These are phyloP conservation scores for Sebastes wilsoni DNA, from an alignment of 2,797 vertebrate genomes.

Conservation along the genomic window DNA sequence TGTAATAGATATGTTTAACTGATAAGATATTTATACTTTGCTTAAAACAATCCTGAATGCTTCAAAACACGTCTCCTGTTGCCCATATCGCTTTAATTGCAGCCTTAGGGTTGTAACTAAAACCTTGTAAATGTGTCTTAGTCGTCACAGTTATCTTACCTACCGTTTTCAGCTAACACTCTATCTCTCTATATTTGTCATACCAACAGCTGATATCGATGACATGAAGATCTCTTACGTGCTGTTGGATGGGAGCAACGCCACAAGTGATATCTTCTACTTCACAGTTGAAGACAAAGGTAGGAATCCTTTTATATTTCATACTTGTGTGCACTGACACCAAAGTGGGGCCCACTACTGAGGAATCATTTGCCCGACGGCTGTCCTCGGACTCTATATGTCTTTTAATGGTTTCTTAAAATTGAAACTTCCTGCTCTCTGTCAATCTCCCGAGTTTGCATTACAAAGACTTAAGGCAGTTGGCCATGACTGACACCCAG, in stretches of 20 bases:
- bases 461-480: slow-evolving; percentile 77
- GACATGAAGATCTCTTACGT: slow-evolving; percentile 89
- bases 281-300: slow-evolving; percentile 89
- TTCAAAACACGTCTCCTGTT: not conserved
- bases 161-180: slow-evolving; percentile 24
- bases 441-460: slow-evolving; percentile 69
- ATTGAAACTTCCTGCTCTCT: slow-evolving; percentile 55
- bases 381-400: slow-evolving; percentile 27
- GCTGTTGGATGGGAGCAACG: slow-evolving; percentile 84
- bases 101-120: slow-evolving; percentile 34
- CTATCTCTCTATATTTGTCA: slow-evolving; percentile 31
- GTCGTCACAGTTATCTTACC: slow-evolving; percentile 14
- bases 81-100: slow-evolving; percentile 10
- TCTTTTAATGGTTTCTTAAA: slow-evolving; percentile 58
- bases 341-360: not conserved
- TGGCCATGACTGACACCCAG: slow-evolving; percentile 73
- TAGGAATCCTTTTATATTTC: slow-evolving; percentile 70
- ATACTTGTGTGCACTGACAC: slow-evolving; percentile 10
- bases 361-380: slow-evolving; percentile 4
- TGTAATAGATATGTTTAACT: not conserved
- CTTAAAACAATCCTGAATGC: not conserved
- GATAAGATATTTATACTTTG: not conserved
- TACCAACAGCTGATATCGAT: slow-evolving; percentile 86
- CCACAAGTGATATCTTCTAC: slow-evolving; percentile 88
- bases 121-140: slow-evolving; percentile 34